Conservation (phyloP, 2,797 vertebrate genomes). For the Lophotriccus pileatus region DNA sequence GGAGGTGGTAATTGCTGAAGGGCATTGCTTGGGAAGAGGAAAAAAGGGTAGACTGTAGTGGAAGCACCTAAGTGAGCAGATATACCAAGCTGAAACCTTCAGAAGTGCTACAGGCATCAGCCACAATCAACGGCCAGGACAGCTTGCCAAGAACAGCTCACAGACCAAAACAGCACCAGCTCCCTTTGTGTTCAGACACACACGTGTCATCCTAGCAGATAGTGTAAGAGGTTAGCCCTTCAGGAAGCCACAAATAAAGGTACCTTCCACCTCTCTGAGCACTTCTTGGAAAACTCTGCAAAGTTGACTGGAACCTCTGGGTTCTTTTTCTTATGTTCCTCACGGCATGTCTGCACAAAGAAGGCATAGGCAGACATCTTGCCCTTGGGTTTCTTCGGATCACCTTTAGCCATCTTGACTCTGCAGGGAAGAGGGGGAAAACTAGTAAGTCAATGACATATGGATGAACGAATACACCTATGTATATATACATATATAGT, state of each 20-base stretch:
- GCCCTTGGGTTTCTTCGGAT: constrained; percentile 89
- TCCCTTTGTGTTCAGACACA: not conserved
- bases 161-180: not conserved
- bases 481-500: accelerated
- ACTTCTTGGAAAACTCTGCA: constrained; percentile 83
- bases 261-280: constrained; percentile 84
- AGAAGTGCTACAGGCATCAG: not conserved
- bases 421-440: not conserved
- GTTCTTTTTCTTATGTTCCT: constrained; percentile 87
- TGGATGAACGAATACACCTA: accelerated
- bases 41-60: not conserved
- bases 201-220: accelerated
- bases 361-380: constrained; percentile 88
- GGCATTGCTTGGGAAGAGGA: not conserved
- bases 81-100: not conserved
- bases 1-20: not conserved
- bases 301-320: constrained; percentile 87
- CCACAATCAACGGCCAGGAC: not conserved
- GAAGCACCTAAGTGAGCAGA: not conserved
- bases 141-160: not conserved
- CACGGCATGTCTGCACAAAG: constrained; percentile 85
- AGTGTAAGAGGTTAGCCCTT: not conserved
- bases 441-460: not conserved
- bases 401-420: constrained; percentile 85
- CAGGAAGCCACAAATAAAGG: not conserved